Evolutionary conservation across 2,797 vertebrate species (phyloP), one percentile per base, ranked within the genome.

Genomic region (Hydrocynus forskahlii): DNA sequence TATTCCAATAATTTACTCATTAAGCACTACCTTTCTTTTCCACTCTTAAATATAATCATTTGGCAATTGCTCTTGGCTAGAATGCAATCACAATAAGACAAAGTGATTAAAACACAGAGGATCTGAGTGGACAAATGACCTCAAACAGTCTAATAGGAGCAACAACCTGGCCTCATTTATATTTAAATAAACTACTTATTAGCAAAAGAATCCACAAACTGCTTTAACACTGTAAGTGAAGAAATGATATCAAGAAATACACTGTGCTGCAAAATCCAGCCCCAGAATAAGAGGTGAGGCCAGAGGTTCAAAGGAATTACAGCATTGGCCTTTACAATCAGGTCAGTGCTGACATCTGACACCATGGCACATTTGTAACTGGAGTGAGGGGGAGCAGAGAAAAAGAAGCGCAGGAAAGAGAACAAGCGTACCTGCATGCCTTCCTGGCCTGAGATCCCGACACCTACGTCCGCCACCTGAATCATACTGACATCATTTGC

Each of bases 401-500:
- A 14, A 29, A 45, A 14, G 12, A 67, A 48, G 25, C 50, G 52
- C 13, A n/a, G 55, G 16, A 19, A 3, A n/a, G 57, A 7, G 38
- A 77, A 40, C 45, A 69, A 50, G 23, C 19, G 25, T 92, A 99
- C 98, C 96, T 99, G 98, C 97, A 99, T 97, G 89, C 98, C 98
- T 92, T 99, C 98, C 90, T 99, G 97, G 69, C 98, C 98, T 0
- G 94, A 97, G 86, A 99, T 96, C 57, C 98, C 98, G 29, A 99
- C 87, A 68, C 98, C 98, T 52, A 93, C 91, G 81, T 99, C 95
- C 62, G 98, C 97, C 84, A 95, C 92, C 78, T 99, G 97, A 87
- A 99, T 99, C 97, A 99, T 99, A 87, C 97, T 97, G 40, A 99
- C 97, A 48, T 99, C 98, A 75, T 99, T 99, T 87, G 98, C 97